These are phyloP conservation scores for Malacosoma neustria DNA, from an alignment of 2,888 invertebrate species.

Conservation along the genomic window DNA sequence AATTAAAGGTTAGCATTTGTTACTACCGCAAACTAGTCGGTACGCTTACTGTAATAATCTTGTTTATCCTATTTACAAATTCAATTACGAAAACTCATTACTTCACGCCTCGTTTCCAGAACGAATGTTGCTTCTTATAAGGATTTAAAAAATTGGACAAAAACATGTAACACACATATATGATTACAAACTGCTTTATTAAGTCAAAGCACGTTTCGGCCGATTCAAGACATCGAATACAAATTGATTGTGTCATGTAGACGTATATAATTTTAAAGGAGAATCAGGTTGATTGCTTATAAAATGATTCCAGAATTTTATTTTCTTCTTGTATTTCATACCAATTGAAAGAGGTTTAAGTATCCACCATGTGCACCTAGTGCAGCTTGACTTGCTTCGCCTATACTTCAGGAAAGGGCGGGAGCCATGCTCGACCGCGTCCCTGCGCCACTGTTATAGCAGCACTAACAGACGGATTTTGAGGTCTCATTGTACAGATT, in stretches of 20 bases:
- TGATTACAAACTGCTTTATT: constrained; percentile 37
- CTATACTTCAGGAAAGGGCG: too few species aligned
- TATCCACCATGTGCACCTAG: too few species aligned
- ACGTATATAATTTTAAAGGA: not conserved
- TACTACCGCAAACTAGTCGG: not conserved
- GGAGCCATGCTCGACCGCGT: too few species aligned
- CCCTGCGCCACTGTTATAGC: too few species aligned
- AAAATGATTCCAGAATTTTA: too few species aligned
- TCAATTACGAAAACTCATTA: constrained; percentile 27
- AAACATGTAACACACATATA: constrained; percentile 22
- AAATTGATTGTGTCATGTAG: constrained; percentile 26
- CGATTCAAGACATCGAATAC: constrained; percentile 26
- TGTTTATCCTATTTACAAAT: constrained; percentile 16
- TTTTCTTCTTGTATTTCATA: too few species aligned
- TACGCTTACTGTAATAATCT: constrained; percentile 16
- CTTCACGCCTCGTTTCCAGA: constrained; percentile 27
- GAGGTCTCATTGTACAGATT: too few species aligned
- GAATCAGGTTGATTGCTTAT: too few species aligned
- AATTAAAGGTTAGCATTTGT: not conserved
- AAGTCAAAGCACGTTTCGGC: constrained; percentile 26
- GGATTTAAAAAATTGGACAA: constrained; percentile 29
- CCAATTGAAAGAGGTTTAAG: too few species aligned
- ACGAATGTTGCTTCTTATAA: constrained; percentile 27
- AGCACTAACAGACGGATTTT: too few species aligned
- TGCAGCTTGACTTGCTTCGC: too few species aligned